Percentiles rank a stretch among this genome's conserved stretches.
Conservation (phyloP, 2,113 vertebrate species). For the Cyphomyrus discorhynchus region DNA sequence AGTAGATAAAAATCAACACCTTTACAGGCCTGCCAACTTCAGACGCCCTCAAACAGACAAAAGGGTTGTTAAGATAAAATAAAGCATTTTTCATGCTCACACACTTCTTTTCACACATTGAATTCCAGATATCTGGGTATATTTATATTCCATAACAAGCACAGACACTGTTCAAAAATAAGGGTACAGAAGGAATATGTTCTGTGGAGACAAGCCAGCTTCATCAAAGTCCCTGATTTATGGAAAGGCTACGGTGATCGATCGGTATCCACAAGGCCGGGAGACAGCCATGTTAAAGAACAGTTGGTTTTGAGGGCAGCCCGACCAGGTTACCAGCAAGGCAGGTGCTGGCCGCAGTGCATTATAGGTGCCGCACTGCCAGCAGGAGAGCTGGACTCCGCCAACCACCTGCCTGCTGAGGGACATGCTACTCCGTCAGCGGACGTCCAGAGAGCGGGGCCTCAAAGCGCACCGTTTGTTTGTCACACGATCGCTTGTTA, state of each 20-base stretch:
- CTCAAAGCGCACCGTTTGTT: conserved; percentile 58
- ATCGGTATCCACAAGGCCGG: background rate
- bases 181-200: background rate
- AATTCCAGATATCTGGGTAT: background rate
- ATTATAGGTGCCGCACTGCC: conserved; percentile 7
- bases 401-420: conserved; percentile 33
- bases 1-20: background rate
- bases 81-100: background rate
- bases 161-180: background rate
- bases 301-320: background rate
- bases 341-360: background rate
- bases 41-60: background rate
- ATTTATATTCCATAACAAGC: background rate
- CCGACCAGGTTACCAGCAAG: background rate
- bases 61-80: background rate
- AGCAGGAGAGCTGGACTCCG: background rate
- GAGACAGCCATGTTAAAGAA: background rate
- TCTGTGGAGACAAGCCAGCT: background rate
- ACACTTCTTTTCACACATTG: background rate
- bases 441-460: conserved; percentile 55
- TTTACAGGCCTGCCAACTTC: background rate
- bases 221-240: background rate
- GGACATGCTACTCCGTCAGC: conserved; percentile 51
- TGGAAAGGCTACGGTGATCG: background rate
- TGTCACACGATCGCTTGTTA: conserved; percentile 75